Evolutionary conservation across 2,888 invertebrate genomes (phyloP), one percentile per base, ranked within the genome.

Genomic region (Chloromyia formosa): DNA sequence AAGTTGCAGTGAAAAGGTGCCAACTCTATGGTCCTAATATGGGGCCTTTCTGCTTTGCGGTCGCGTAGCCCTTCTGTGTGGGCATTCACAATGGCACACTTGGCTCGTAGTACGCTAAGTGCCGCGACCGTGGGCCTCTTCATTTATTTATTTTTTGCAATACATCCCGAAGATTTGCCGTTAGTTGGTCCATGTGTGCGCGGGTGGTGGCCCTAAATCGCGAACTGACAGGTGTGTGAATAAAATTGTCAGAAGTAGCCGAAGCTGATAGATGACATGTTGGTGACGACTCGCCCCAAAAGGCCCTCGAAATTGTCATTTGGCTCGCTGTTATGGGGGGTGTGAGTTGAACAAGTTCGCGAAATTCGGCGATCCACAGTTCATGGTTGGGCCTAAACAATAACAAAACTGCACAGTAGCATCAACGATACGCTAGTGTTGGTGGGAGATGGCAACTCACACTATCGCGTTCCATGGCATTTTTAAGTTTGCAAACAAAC

Each of bases 31-130:
- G 2, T 5, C 71, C 40, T 71, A 23, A 14, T 58, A 23, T 9
- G 53, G 27, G 54, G 18, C 1, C 12, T 35, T 53, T 23, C 49
- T 58, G 4, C 58, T 35, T 58, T 12, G 18, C 12, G 3, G 27
- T 35, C 3, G 27, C 27, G 7, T 35, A 49, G 45, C 66, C 66
- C 66, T 71, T 71, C 64, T 16, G 74, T 75, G 7, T 35, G 27
- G 27, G 7, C 68, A 61, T 74, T 76, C 73, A 74, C 76, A 76
- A 76, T 76, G 74, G 76, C 74, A 35, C 27, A 4, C 27, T 4
- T 4, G 3, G 76, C 35, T 64, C 68, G 54, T 64, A 75, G 61
- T 73, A 73, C 66, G 74, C 74, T 69, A 74, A 69, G 74, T 35
- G 53, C 42, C 27, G 27, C 27, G 27, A 35, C 27, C 2, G 27